These are phyloP conservation scores for Cephus rjabovi DNA, from an alignment of 2,888 invertebrate species.

Conservation along the genomic window DNA sequence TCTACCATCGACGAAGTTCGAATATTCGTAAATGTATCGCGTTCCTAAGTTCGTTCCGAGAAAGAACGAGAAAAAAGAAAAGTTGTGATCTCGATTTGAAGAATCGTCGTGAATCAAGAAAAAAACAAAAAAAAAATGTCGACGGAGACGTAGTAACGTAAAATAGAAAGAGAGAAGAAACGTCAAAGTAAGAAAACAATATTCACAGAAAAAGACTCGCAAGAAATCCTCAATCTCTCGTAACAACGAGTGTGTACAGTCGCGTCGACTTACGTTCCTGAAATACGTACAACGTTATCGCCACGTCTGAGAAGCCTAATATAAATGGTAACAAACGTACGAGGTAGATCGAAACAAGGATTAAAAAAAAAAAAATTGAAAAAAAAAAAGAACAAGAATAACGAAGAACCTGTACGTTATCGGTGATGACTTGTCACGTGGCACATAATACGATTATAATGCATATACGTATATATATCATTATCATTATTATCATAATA, in stretches of 20 bases:
- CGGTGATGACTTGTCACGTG: background rate
- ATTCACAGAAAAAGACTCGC: background rate
- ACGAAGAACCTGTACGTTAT: background rate
- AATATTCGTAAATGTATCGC: background rate
- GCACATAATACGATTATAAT: background rate
- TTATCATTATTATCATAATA: background rate
- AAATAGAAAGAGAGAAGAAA: too few species aligned
- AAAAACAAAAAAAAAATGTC: background rate
- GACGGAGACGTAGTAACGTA: background rate
- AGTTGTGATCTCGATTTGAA: conserved; percentile 11
- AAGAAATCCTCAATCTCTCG: background rate
- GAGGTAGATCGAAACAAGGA: background rate
- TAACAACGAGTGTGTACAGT: background rate
- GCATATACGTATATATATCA: conserved; percentile 16
- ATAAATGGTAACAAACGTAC: background rate
- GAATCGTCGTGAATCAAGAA: background rate
- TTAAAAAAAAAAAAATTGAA: background rate
- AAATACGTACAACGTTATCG: conserved; percentile 24
- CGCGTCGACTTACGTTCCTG: background rate
- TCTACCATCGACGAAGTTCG: background rate
- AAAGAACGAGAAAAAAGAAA: background rate
- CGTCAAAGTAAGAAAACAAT: background rate
- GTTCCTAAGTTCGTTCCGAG: background rate
- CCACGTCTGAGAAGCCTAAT: background rate
- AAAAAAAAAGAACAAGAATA: background rate